These are phyloP conservation scores for Pseudomyrmex dendroicus DNA, from an alignment of 1,140 invertebrate genomes.

Conservation along the genomic window DNA sequence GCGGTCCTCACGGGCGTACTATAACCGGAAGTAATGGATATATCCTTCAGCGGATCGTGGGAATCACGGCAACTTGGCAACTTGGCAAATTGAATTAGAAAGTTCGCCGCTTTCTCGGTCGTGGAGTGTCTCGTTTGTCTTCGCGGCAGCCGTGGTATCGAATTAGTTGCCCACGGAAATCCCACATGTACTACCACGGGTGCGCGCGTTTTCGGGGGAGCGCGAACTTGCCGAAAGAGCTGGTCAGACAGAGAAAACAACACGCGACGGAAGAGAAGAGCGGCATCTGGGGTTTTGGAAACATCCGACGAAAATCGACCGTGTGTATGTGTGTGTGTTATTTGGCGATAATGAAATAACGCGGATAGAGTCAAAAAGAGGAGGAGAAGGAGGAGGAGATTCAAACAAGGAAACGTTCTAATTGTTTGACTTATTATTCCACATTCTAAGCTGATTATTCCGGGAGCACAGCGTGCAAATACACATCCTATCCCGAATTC, in stretches of 20 bases:
- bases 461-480: neutral
- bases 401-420: neutral
- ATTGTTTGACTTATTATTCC: slow-evolving; percentile 12
- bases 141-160: slow-evolving; percentile 38
- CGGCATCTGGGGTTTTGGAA: too few relatives aligned
- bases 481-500: neutral
- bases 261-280: neutral
- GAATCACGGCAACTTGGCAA: slow-evolving; percentile 69
- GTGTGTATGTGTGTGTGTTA: too few relatives aligned
- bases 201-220: slow-evolving; percentile 21
- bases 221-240: slow-evolving; percentile 24
- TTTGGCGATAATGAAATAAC: too few relatives aligned
- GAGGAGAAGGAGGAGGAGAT: too few relatives aligned
- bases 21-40: slow-evolving; percentile 60
- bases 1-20: neutral
- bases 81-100: slow-evolving; percentile 77
- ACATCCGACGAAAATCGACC: too few relatives aligned
- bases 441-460: neutral
- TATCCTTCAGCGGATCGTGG: slow-evolving; percentile 61
- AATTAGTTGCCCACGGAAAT: slow-evolving; percentile 44
- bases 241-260: neutral
- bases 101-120: slow-evolving; percentile 70
- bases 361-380: too few relatives aligned
- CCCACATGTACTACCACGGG: slow-evolving; percentile 29
- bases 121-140: slow-evolving; percentile 73